Evolutionary conservation across 1,140 invertebrate genomes (phyloP).

Genomic region (Drosophila arawakana): DNA sequence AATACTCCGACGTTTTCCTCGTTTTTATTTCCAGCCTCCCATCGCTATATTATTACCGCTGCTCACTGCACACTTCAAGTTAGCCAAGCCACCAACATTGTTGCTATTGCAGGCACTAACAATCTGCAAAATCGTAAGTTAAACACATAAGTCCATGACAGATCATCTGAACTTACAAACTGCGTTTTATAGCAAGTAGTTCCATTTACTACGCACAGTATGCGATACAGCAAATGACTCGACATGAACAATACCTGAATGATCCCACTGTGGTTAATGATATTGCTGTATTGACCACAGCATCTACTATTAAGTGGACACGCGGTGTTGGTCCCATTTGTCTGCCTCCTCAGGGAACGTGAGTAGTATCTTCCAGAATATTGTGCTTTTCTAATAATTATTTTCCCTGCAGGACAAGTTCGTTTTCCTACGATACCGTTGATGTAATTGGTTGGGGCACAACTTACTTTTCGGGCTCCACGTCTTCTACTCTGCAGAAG

Average conservation of each 20-base stretch:
- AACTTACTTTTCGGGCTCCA: constrained; percentile 59
- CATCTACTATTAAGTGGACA: constrained; percentile 61
- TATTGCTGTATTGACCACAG: constrained; percentile 65
- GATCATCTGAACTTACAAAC: neutral
- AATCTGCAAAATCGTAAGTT: constrained; percentile 58
- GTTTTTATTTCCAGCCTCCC: constrained; percentile 48
- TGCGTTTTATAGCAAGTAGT: constrained; percentile 42
- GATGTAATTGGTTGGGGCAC: constrained; percentile 77
- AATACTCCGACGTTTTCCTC: neutral
- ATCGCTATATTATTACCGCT: constrained; percentile 66
- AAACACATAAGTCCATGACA: neutral
- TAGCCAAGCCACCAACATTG: constrained; percentile 41
- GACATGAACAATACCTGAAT: constrained; percentile 53
- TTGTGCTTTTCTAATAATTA: neutral
- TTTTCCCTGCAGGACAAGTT: constrained; percentile 12
- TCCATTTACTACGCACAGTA: constrained; percentile 63
- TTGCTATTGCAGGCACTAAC: constrained; percentile 66
- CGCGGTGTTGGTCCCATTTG: constrained; percentile 79
- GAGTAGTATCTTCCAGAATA: constrained; percentile 18
- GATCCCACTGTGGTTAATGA: constrained; percentile 60
- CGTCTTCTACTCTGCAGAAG: constrained; percentile 56
- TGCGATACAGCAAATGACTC: constrained; percentile 50
- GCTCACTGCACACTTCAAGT: constrained; percentile 60
- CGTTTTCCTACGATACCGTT: constrained; percentile 62
- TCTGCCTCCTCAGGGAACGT: constrained; percentile 66